These are phyloP conservation scores for Fragum fragum DNA, from an alignment of 2,888 invertebrate species.

Conservation along the genomic window DNA sequence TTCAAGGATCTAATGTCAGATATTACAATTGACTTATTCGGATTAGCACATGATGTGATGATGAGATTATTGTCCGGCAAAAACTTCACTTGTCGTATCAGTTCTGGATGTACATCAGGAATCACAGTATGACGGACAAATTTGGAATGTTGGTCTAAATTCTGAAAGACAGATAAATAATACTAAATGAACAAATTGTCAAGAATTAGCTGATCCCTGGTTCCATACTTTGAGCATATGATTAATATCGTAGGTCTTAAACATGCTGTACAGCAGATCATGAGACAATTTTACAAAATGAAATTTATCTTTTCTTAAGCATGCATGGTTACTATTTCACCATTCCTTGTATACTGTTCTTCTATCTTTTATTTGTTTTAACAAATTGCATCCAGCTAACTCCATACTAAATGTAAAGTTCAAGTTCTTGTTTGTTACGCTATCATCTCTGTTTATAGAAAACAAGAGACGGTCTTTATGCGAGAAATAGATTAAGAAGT, in stretches of 20 bases:
- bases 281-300: too few species aligned
- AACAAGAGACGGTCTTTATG: not conserved
- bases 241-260: too few species aligned
- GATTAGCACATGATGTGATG: constrained; percentile 83
- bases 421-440: too few species aligned
- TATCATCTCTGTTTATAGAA: too few species aligned
- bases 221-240: too few species aligned
- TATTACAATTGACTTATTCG: constrained; percentile 83
- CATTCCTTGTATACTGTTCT: too few species aligned
- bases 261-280: too few species aligned
- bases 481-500: not conserved
- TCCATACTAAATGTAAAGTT: not conserved
- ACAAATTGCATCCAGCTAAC: not conserved
- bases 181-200: too few species aligned
- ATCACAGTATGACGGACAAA: constrained; percentile 78
- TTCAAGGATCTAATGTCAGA: constrained; percentile 82
- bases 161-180: constrained; percentile 64
- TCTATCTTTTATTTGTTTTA: too few species aligned
- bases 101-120: constrained; percentile 81
- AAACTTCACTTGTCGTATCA: constrained; percentile 83
- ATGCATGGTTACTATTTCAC: too few species aligned
- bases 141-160: constrained; percentile 78
- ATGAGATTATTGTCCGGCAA: constrained; percentile 84
- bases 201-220: too few species aligned
- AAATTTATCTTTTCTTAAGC: too few species aligned